A percentile compares a stretch with the other conserved stretches of the same genome.
These are phyloP conservation scores for Philonicus albiceps DNA, from an alignment of 2,888 invertebrate species.

Conservation along the genomic window DNA sequence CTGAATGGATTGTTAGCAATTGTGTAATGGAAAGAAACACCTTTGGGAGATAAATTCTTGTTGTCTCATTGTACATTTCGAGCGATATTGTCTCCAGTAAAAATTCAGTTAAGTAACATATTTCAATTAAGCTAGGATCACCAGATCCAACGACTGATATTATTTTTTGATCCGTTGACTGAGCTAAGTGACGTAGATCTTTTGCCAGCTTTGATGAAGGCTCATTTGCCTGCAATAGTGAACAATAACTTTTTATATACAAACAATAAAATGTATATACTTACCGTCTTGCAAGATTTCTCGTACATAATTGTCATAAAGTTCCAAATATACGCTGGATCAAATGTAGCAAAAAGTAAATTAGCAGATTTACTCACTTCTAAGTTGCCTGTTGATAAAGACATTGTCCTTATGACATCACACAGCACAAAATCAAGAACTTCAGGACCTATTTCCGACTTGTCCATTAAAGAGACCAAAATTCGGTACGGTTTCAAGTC, in stretches of 20 bases:
- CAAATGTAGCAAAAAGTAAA: conserved; percentile 81
- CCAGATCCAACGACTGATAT: conserved; percentile 69
- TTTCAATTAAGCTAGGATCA: conserved; percentile 71
- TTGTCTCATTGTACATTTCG: conserved; percentile 79
- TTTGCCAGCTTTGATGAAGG: conserved; percentile 50
- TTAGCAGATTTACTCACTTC: conserved; percentile 86
- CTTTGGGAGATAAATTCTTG: conserved; percentile 79
- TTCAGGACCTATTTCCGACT: conserved; percentile 82
- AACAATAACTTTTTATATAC: neutral
- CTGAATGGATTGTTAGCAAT: conserved; percentile 68
- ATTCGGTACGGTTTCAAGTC: conserved; percentile 79
- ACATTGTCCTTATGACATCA: conserved; percentile 76
- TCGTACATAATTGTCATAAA: conserved; percentile 74
- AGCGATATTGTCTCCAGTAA: conserved; percentile 77
- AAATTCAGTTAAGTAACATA: conserved; percentile 77
- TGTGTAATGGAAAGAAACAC: conserved; percentile 74
- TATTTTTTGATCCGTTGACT: conserved; percentile 53
- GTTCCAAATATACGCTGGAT: conserved; percentile 87
- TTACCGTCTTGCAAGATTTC: conserved; percentile 65
- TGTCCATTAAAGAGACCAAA: conserved; percentile 83
- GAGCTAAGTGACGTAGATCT: conserved; percentile 48
- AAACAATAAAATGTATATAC: conserved; percentile 12
- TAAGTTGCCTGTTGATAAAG: conserved; percentile 66
- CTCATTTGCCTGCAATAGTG: conserved; percentile 52
- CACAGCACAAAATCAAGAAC: conserved; percentile 80